Evolutionary conservation across 2,888 invertebrate species (phyloP), one percentile per base, ranked within the genome.

Genomic region (Ennomos quercinarius): DNA sequence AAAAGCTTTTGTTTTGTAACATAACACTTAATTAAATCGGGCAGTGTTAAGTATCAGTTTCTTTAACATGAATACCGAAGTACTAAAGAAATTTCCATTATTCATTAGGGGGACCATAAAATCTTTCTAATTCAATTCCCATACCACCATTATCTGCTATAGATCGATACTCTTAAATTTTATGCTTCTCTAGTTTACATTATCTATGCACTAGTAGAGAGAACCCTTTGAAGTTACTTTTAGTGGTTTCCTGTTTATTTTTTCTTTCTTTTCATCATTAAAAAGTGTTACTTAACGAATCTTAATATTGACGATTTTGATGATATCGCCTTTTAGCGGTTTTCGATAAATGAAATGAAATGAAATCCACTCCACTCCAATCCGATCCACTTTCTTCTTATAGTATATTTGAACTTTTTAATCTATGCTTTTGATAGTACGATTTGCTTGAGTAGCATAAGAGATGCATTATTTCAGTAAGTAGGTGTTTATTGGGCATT

Each of bases 211-310:
- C 59, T 61, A 61, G 65, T 65, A 59, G 60, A 66, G 58, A 61
- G 56, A 58, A 45, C 54, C 61, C 72, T 74, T 75, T 74, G 74
- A 77, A 63, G 70, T 65, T 57, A 57, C 60, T 62, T 70, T 69
- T 67, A 64, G 68, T 66, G 68, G 71, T 71, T 74, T 75, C 73
- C 73, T 73, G 72, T 72, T 73, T 71, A 64, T 64, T 68, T 60
- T 17, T 53, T 53, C 61, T 63, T 64, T 64, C 66, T 70, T 66
- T 66, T 64, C 70, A 65, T 71, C 64, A 51, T 44, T 64, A 45
- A 45, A 37, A 57, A 56, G 56, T 67, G 53, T 56, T 58, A 45
- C 57, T 51, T 58, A 56, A 54, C 41, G 36, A 57, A 53, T 45
- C 57, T 53, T 58, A 56, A 54, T 39, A 38, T 59, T 53, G 49